Evolutionary conservation across 2,888 invertebrate genomes (phyloP).

Genomic region (Melanostoma mellinum): DNA sequence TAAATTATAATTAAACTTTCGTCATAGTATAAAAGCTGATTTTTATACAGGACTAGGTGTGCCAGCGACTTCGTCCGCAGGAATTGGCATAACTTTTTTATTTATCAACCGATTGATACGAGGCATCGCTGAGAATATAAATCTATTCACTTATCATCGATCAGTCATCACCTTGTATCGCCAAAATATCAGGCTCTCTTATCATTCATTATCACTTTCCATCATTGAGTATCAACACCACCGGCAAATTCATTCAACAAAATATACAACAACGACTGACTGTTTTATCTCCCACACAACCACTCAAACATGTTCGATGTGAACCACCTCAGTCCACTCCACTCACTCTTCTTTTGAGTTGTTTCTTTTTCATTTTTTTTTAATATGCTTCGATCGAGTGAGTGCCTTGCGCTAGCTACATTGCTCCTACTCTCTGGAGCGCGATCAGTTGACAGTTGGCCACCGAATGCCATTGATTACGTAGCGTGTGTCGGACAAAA

Average conservation of each 20-base stretch:
- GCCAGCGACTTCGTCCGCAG: too few relatives aligned
- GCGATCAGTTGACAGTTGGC: constrained; percentile 59
- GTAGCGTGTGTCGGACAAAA: constrained; percentile 55
- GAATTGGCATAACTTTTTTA: too few relatives aligned
- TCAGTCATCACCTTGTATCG: not conserved
- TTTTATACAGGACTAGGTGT: too few relatives aligned
- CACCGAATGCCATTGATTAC: constrained; percentile 66
- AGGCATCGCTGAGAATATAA: too few relatives aligned
- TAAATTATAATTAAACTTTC: too few relatives aligned
- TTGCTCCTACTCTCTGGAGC: constrained; percentile 59
- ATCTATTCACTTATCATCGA: not conserved
- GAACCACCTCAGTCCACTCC: not conserved
- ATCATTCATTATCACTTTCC: constrained; percentile 28
- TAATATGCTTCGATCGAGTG: constrained; percentile 23
- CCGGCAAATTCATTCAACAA: constrained; percentile 9
- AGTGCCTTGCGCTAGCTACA: not conserved
- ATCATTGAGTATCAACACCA: not conserved
- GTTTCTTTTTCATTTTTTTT: constrained; percentile 2
- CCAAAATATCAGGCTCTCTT: constrained; percentile 1
- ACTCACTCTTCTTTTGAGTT: constrained; percentile 30
- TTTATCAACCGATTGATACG: too few relatives aligned
- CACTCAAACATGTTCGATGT: constrained; percentile 57
- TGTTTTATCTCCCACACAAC: not conserved
- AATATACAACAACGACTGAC: constrained; percentile 15
- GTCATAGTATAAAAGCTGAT: too few relatives aligned